A percentile compares a stretch with the other conserved stretches of the same genome.
Conservation (phyloP, 2,113 vertebrate species). For the Petaurus breviceps region DNA sequence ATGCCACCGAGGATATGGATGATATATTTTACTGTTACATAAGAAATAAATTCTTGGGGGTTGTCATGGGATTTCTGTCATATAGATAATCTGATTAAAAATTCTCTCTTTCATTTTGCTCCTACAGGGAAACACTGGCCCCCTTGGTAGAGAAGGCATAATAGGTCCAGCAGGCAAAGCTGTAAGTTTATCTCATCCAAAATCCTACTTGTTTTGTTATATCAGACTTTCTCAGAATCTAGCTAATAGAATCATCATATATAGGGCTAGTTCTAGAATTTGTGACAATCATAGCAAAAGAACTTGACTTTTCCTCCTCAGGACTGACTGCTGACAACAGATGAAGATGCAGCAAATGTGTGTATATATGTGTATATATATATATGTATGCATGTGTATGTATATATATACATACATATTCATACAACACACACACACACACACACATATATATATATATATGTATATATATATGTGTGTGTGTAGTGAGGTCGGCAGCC, state of each 20-base stretch:
- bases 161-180: conserved; percentile 91
- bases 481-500: not conserved
- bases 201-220: conserved; percentile 34
- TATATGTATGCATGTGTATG: not conserved
- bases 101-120: conserved; percentile 68
- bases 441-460: too few species aligned
- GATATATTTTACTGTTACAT: not conserved
- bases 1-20: not conserved
- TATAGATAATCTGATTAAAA: not conserved
- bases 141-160: conserved; percentile 90
- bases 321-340: conserved; percentile 6
- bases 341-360: not conserved
- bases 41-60: not conserved
- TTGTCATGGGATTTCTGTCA: conserved; percentile 50
- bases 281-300: conserved; percentile 10
- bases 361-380: not conserved
- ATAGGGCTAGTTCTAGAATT: not conserved
- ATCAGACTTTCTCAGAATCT: not conserved
- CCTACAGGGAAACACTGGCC: conserved; percentile 92
- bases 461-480: not conserved
- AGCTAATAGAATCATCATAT: conserved; percentile 44
- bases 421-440: too few species aligned
- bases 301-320: conserved; percentile 4
- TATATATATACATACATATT: too few species aligned
- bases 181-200: conserved; percentile 85